Percentiles rank a stretch among this genome's conserved stretches.
Evolutionary conservation across 1,140 invertebrate species (phyloP).

Genomic region (Drosophila teissieri): DNA sequence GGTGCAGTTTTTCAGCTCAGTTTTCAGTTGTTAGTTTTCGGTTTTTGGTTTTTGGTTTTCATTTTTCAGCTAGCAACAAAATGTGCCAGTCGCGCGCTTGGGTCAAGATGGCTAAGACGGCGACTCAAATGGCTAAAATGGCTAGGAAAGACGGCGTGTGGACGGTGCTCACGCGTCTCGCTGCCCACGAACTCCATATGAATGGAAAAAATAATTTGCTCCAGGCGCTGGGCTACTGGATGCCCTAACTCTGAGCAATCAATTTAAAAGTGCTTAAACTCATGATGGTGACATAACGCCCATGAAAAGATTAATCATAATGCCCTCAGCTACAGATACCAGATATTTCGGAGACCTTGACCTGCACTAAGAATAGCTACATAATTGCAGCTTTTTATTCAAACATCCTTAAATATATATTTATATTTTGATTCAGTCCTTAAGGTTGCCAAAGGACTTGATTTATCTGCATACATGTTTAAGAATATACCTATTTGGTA

Average conservation of each 20-base stretch:
- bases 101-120: constrained; percentile 38
- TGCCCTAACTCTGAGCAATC: constrained; percentile 1
- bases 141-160: constrained; percentile 37
- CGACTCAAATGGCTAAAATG: constrained; percentile 3
- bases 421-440: no score
- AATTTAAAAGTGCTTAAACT: neutral
- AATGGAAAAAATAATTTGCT: constrained; percentile 36
- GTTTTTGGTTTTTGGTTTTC: constrained; percentile 28
- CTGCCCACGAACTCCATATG: constrained; percentile 64
- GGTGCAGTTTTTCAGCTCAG: constrained; percentile 67
- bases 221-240: neutral
- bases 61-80: constrained; percentile 38
- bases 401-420: no score
- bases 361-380: no score
- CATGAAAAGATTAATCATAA: neutral
- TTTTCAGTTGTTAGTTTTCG: constrained; percentile 12
- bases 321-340: neutral
- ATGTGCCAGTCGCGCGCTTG: constrained; percentile 64
- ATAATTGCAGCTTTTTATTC: neutral
- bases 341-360: neutral
- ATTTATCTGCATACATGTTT: no score
- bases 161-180: constrained; percentile 65
- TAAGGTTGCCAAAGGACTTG: no score
- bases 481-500: no score
- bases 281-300: neutral